Base-by-base conservation (phyloP, 2,888 invertebrate genomes). In the Rhopalosiphum nymphaeae region DNA sequence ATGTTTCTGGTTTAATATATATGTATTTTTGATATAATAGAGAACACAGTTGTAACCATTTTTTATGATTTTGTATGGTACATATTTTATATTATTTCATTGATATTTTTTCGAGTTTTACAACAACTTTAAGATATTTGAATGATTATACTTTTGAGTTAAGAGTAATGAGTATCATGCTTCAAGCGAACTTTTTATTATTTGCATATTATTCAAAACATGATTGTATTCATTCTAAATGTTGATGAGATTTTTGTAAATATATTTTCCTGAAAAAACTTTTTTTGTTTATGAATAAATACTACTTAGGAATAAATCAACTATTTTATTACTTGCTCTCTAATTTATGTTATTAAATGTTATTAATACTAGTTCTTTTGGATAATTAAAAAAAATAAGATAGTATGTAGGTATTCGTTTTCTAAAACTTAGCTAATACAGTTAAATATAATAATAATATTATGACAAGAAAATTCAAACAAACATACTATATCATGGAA, bases 111-210 rank as follows among this genome's bases (percentile, higher is more conserved):
- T 67, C 16, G 13, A 67, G n/a, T n/a, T 16, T 67, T 67, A n/a
- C n/a, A 67, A n/a, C 13, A 67, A 67, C 67, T 67, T 67, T n/a
- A n/a, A 67, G n/a, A 67, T 67, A 67, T 67, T 67, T n/a, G n/a
- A 67, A 67, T n/a, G 7, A n/a, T 67, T 67, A n/a, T 67, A n/a
- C n/a, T 67, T n/a, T 67, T n/a, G 7, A n/a, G 16, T 16, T 16
- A n/a, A 5, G 67, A 67, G 67, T n/a, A n/a, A 85, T 44, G 42
- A 44, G 85, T 44, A 44, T 85, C 44, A 26, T 85, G 26, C 44
- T 85, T 85, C 42, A 11, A 46, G 44, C 13, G n/a, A 85, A 85
- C 44, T 85, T 85, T 11, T 42, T 42, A 11, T 46, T 85, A 44
- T 85, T 85, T 85, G 85, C 26, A 85, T 85, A 44, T 46, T 42